Evolutionary conservation across 2,113 vertebrate species (phyloP).

Genomic region (Spermophilus dauricus): DNA sequence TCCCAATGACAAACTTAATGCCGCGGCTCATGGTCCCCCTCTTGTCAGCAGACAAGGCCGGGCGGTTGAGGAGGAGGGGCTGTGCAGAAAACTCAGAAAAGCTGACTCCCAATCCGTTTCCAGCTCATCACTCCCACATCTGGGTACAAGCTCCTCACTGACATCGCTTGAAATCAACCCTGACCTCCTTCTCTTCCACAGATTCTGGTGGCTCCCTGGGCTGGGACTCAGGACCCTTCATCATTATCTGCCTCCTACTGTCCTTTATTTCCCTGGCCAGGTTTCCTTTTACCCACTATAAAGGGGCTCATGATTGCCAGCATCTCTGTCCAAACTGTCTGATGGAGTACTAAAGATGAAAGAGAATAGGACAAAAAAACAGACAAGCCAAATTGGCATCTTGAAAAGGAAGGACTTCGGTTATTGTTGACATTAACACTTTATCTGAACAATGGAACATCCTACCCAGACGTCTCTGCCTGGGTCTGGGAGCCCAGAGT

Average conservation of each 20-base stretch:
- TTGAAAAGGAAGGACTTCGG: not conserved
- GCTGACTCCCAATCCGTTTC: not conserved
- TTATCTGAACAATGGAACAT: not conserved
- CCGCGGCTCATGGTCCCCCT: not conserved
- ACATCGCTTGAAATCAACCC: not conserved
- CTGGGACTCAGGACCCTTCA: not conserved
- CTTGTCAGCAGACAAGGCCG: not conserved
- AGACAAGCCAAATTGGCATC: not conserved
- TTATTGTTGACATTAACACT: not conserved
- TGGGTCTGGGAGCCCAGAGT: not conserved
- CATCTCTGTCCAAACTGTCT: not conserved
- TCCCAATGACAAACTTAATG: not conserved
- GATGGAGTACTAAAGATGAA: not conserved
- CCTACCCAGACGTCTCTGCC: not conserved
- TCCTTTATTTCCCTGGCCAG: not conserved
- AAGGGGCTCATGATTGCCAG: not conserved
- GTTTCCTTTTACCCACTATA: not conserved
- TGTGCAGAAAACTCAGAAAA: not conserved
- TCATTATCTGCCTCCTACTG: not conserved
- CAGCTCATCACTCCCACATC: not conserved
- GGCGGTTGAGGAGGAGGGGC: not conserved
- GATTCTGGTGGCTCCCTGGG: too few species aligned
- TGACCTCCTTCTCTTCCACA: not conserved
- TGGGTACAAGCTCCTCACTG: not conserved
- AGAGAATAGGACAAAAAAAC: not conserved